phyloP scores from a whole-genome alignment of 2,888 invertebrate genomes.

The Ommatoiulus sabulosus region DNA sequence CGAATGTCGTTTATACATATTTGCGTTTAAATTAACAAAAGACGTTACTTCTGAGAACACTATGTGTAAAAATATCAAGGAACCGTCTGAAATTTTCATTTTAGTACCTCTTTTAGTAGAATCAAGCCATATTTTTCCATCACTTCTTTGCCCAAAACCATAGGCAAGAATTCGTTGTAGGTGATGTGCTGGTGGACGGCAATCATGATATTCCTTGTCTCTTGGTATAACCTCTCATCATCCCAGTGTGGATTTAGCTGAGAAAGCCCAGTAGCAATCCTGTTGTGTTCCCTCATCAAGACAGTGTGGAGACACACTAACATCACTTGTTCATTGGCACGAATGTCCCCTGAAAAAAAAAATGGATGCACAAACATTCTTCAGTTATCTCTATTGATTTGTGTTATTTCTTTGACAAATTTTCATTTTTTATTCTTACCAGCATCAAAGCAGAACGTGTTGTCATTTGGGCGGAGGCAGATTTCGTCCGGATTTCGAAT shows the following conservation, averaged over 20 bases:
- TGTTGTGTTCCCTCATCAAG: slow-evolving; percentile 60
- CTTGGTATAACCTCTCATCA: slow-evolving; percentile 59
- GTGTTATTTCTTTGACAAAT: not conserved
- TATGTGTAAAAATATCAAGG: too few species aligned
- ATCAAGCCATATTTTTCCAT: slow-evolving; percentile 66
- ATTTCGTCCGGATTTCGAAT: slow-evolving; percentile 92
- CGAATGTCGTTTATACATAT: too few species aligned
- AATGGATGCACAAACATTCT: not conserved
- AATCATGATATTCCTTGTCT: slow-evolving; percentile 64
- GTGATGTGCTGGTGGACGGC: slow-evolving; percentile 69
- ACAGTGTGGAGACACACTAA: slow-evolving; percentile 60
- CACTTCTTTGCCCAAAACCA: slow-evolving; percentile 68
- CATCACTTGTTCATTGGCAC: slow-evolving; percentile 60
- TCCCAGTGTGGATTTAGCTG: slow-evolving; percentile 60
- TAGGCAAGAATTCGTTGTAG: too few species aligned
- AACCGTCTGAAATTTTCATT: too few species aligned
- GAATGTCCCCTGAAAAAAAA: slow-evolving; percentile 58
- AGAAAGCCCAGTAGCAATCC: slow-evolving; percentile 52
- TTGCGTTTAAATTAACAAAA: too few species aligned
- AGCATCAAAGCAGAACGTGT: slow-evolving; percentile 93
- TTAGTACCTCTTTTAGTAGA: slow-evolving; percentile 62
- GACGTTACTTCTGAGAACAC: too few species aligned
- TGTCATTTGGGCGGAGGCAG: slow-evolving; percentile 87
- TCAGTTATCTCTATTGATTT: not conserved
- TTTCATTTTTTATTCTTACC: slow-evolving; percentile 70